Base-by-base conservation (phyloP, 1,140 invertebrate genomes). In the Conus ventricosus region DNA sequence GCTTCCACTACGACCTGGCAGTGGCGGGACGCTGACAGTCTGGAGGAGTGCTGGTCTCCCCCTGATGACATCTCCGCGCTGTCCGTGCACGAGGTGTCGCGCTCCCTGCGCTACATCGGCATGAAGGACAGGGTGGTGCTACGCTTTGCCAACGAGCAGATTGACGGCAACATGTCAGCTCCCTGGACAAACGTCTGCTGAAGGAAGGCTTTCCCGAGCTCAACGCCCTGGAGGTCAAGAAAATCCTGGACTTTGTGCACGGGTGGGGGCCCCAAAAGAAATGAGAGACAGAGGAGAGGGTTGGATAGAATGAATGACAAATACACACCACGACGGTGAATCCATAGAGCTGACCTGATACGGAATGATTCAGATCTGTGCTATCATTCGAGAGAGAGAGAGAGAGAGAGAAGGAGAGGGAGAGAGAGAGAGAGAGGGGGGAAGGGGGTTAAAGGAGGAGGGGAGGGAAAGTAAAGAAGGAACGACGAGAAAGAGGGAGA, bases 211-310 rank as follows among this genome's bases (percentile, higher is more conserved):
- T 95, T 85, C 94, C 94, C 11, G 93, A 94, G 84, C 88, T 95
- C 17, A 95, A 95, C 90, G 17, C 90, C n/a, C 94, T 60, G 94
- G 88, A 89, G 93, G 0, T 39, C 39, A 8, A 95, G 94, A 76
- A 95, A 87, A 93, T 95, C 25, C 25, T 94, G n/a, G 94, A 95
- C 87, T 95, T 95, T 90, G 92, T 94, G 71, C 86, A 89, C 25
- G 94, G n/a, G 5, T 95, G 94, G 94, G 84, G 94, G 88, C 94
- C 94, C 13, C 94, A 94, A 85, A 94, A 94, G 85, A 67, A n/a
- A 80, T 90, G 83, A 87, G 51, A 81, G 39, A n/a, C n/a, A 39
- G 39, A 39, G 39, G 39, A 39, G 39, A 39, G 39, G 39, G 39
- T 39, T 39, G 39, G 39, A 39, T 39, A 39, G 39, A 39, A 39